Conservation (phyloP, 92 coral and sea anemone species). For the Metridium senile region DNA sequence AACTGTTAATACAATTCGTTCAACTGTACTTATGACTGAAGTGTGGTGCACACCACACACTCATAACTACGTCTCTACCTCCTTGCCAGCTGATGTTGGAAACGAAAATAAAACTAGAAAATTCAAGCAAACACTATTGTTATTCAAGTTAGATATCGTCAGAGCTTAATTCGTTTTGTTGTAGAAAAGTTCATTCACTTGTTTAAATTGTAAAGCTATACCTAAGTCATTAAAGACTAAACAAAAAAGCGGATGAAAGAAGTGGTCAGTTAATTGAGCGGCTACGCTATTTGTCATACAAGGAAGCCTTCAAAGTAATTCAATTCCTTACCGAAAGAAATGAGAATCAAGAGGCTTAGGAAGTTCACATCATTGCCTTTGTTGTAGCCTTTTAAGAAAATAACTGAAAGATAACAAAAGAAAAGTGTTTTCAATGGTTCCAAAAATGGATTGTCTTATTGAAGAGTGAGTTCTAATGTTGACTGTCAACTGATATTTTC, state of each 20-base stretch:
- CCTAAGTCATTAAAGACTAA: constrained; percentile 4
- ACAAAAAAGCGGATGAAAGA: constrained; percentile 29
- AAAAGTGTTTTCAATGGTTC: not conserved
- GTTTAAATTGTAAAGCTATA: constrained; percentile 22
- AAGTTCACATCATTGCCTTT: constrained; percentile 10
- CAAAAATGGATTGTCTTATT: not conserved
- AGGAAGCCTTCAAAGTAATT: constrained; percentile 13
- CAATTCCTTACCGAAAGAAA: not conserved
- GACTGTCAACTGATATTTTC: not conserved
- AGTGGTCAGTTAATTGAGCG: constrained; percentile 5
- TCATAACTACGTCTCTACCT: not conserved
- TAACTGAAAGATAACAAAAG: not conserved
- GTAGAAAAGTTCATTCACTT: not conserved
- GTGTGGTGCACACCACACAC: constrained; percentile 1
- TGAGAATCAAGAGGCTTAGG: constrained; percentile 28
- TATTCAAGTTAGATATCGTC: not conserved
- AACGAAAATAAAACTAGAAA: not conserved
- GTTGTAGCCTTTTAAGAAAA: constrained; percentile 23
- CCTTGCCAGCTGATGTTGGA: not conserved
- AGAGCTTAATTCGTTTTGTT: constrained; percentile 5
- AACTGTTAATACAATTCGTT: not conserved
- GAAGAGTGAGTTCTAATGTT: not conserved
- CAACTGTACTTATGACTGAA: not conserved
- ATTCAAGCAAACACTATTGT: not conserved
- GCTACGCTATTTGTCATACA: constrained; percentile 10